phyloP scores from a whole-genome alignment of 2,113 vertebrate genomes.

The Pelodiscus sinensis region DNA sequence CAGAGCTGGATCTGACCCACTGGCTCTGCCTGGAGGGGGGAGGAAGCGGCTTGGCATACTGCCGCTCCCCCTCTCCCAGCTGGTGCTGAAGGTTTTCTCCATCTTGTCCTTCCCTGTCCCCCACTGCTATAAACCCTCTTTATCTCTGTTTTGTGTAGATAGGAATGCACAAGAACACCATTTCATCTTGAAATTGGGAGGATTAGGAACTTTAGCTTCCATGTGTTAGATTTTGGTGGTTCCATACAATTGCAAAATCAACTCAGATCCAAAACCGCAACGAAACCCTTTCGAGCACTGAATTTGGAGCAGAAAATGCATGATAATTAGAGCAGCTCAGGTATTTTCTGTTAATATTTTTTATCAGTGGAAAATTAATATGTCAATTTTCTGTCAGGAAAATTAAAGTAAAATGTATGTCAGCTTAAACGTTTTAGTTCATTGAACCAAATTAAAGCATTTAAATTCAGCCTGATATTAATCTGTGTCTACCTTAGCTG shows the following conservation, averaged over 20 bases:
- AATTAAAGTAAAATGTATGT: not conserved
- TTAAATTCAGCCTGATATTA: not conserved
- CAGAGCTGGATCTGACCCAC: no score
- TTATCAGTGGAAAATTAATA: no score
- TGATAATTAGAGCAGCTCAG: no score
- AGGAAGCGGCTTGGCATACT: no score
- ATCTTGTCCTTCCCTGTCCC: no score
- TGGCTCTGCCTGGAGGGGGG: no score
- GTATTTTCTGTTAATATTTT: no score
- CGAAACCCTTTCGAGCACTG: constrained; percentile 7
- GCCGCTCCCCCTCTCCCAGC: no score
- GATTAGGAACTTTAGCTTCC: constrained; percentile 30
- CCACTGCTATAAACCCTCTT: constrained; percentile 50
- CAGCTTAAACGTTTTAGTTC: not conserved
- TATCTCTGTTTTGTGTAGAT: constrained; percentile 49
- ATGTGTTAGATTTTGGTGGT: constrained; percentile 21
- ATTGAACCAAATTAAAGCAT: not conserved
- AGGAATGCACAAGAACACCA: constrained; percentile 22
- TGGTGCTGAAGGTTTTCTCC: no score
- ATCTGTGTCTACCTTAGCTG: not conserved
- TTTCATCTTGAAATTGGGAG: no score
- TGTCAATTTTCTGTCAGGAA: not conserved
- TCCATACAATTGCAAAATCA: constrained; percentile 18
- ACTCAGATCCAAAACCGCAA: not conserved
- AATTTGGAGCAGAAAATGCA: no score